Conservation (phyloP, 2,797 vertebrate genomes). For the Thalassophryne amazonica region DNA sequence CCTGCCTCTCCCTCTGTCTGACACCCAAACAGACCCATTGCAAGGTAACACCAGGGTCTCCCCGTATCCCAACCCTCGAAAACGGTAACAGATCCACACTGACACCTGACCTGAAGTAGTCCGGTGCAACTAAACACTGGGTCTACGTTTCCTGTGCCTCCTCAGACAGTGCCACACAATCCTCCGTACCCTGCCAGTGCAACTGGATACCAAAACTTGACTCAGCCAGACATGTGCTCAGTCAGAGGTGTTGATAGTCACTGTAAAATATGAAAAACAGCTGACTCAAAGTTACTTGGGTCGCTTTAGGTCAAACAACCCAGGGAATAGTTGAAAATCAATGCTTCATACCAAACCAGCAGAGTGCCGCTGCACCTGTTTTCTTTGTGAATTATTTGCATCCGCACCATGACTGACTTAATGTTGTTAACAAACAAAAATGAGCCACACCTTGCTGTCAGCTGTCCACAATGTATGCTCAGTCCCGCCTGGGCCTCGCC, state of each 20-base stretch:
- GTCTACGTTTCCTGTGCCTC: conserved; percentile 33
- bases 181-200: conserved; percentile 41
- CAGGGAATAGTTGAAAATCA: background rate
- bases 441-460: conserved; percentile 37
- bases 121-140: conserved; percentile 53
- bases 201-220: conserved; percentile 54
- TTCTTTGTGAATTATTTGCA: background rate
- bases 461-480: conserved; percentile 32
- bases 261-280: conserved; percentile 58
- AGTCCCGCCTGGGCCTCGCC: conserved; percentile 30
- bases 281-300: conserved; percentile 25
- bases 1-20: conserved; percentile 10
- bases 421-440: conserved; percentile 42
- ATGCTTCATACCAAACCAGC: conserved; percentile 1
- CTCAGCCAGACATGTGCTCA: conserved; percentile 48
- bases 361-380: conserved; percentile 8
- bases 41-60: conserved; percentile 61
- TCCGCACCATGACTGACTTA: conserved; percentile 31
- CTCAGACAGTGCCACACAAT: conserved; percentile 40
- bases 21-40: conserved; percentile 63
- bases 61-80: conserved; percentile 29
- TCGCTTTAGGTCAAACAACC: conserved; percentile 34
- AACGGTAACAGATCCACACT: conserved; percentile 52
- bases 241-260: conserved; percentile 57
- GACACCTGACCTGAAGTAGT: conserved; percentile 45